Evolutionary conservation across 2,797 vertebrate species (phyloP).

Genomic region (Furcifer pardalis): DNA sequence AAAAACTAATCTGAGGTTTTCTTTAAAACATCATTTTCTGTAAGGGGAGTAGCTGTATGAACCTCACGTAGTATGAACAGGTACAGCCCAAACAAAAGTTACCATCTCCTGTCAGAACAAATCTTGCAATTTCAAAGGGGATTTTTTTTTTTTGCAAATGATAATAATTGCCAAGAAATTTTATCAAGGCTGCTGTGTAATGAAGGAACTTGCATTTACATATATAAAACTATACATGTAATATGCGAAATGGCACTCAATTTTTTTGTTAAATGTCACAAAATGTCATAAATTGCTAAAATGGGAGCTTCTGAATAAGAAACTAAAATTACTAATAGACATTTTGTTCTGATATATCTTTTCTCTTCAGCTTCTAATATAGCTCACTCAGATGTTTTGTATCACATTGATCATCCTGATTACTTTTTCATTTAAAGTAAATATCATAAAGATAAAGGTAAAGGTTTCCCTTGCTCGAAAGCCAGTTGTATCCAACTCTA

Average conservation of each 20-base stretch:
- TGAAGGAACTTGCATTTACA: conserved; percentile 34
- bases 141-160: too few species aligned
- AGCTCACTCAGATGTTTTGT: conserved; percentile 7
- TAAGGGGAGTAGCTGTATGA: neutral
- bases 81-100: neutral
- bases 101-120: neutral
- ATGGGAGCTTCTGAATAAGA: conserved; percentile 27
- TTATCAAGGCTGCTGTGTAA: conserved; percentile 23
- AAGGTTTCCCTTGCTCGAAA: too few species aligned
- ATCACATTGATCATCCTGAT: neutral
- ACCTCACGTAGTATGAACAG: neutral
- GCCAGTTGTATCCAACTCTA: too few species aligned
- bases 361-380: neutral
- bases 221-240: conserved; percentile 39
- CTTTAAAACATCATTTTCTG: neutral
- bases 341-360: conserved; percentile 21
- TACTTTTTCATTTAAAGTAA: conserved; percentile 14
- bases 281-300: conserved; percentile 53
- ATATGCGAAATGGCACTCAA: conserved; percentile 13
- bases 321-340: conserved; percentile 25
- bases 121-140: neutral
- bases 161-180: conserved; percentile 11
- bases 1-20: neutral
- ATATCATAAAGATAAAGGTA: too few species aligned
- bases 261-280: conserved; percentile 52